Evolutionary conservation across 2,888 invertebrate species (phyloP), one percentile per base, ranked within the genome.

Genomic region (Drosophila bunnanda): DNA sequence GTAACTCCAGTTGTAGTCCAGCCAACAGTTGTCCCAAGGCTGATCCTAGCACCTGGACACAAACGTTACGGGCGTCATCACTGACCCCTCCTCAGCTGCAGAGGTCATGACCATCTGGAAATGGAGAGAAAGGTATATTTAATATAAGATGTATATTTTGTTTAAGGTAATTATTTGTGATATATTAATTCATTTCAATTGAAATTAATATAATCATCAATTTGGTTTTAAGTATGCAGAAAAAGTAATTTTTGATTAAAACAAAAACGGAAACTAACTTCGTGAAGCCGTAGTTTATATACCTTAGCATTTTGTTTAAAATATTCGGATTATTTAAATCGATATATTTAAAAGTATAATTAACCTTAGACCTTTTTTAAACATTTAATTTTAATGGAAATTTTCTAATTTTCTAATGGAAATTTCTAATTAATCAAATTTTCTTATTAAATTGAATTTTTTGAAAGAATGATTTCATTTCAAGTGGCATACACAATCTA

Each of bases 31-130:
- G 30, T 48, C 22, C 38, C 17, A 22, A 17, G 13, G 30, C 17
- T 28, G 20, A 17, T 55, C 25, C 55, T 67, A 67, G 67, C 67
- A 54, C 66, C 46, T 34, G 38, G 64, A 34, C 50, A 50, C 46
- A 10, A 30, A 28, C 2, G 34, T 13, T 25, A 32, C 6, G 38
- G 55, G 32, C 39, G 30, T 53, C 66, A 53, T 65, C 65, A 53
- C 44, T 53, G 55, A 54, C 56, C 20, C 48, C 67, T 34, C 38
- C 67, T 34, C 25, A n/a, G 12, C 28, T 46, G 36, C 22, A 25
- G 32, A 32, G 55, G 38, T 46, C 44, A 52, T 48, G 25, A 28
- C 44, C 32, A 41, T 62, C 64, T 64, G 17, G 6, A 48, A 39
- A 22, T 0, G 9, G 7, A 28, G 2, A 25, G 5, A 28, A 5